Evolutionary conservation across 1,140 invertebrate genomes (phyloP).

Genomic region (Drosophila punjabiensis): DNA sequence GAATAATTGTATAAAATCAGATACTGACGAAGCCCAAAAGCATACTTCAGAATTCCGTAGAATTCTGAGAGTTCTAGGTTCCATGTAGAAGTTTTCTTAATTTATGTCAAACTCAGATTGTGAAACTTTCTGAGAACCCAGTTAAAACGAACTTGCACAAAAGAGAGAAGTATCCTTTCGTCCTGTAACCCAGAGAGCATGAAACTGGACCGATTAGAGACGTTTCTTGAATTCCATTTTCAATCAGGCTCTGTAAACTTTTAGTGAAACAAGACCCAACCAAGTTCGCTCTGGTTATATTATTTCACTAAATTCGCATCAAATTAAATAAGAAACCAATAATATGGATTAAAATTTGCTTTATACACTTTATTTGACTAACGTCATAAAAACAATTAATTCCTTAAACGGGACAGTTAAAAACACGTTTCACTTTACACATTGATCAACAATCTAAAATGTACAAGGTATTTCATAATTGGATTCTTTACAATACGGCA

Average conservation of each 20-base stretch:
- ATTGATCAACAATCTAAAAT: slow-evolving; percentile 81
- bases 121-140: too few relatives aligned
- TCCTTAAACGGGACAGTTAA: slow-evolving; percentile 57
- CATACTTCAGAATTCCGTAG: neutral
- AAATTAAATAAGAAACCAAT: neutral
- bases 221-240: neutral
- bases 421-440: slow-evolving; percentile 70
- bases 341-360: slow-evolving; percentile 22
- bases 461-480: slow-evolving; percentile 46
- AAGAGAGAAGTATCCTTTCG: too few relatives aligned
- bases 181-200: too few relatives aligned
- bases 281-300: neutral
- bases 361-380: slow-evolving; percentile 76
- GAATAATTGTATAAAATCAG: neutral
- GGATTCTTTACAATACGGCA: slow-evolving; percentile 49
- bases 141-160: too few relatives aligned
- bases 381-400: slow-evolving; percentile 73
- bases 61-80: neutral
- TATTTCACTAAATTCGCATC: neutral
- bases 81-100: neutral
- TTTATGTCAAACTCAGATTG: too few relatives aligned
- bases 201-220: too few relatives aligned
- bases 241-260: neutral
- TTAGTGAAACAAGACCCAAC: neutral
- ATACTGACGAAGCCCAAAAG: neutral